These are phyloP conservation scores for Parazoanthus swiftii DNA, from an alignment of 92 coral and sea anemone genomes.

Conservation along the genomic window DNA sequence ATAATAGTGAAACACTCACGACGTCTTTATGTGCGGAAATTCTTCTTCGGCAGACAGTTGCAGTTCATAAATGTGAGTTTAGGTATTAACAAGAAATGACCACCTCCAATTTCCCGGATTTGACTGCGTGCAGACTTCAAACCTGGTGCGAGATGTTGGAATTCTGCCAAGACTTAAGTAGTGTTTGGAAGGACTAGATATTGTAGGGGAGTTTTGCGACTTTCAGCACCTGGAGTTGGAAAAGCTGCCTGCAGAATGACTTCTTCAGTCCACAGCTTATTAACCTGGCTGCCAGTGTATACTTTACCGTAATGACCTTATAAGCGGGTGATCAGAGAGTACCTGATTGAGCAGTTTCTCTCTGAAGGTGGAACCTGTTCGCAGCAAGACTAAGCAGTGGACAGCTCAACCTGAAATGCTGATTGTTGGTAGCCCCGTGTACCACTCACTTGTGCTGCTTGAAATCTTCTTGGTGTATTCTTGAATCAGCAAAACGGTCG, in stretches of 20 bases:
- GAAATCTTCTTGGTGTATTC: neutral
- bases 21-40: neutral
- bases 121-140: constrained; percentile 28
- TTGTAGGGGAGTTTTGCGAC: constrained; percentile 17
- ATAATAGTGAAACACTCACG: neutral
- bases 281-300: constrained; percentile 39
- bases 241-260: constrained; percentile 3
- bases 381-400: constrained; percentile 34
- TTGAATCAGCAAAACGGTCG: neutral
- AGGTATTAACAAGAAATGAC: constrained; percentile 33
- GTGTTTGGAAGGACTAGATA: constrained; percentile 31
- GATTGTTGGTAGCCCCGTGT: constrained; percentile 29
- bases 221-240: constrained; percentile 38
- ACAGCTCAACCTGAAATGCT: constrained; percentile 35
- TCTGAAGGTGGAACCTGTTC: constrained; percentile 41
- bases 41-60: constrained; percentile 9
- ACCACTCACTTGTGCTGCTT: constrained; percentile 43
- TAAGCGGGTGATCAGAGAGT: constrained; percentile 25
- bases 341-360: constrained; percentile 17
- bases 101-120: constrained; percentile 17
- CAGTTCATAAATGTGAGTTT: constrained; percentile 24
- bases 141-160: constrained; percentile 24
- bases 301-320: constrained; percentile 34
- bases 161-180: constrained; percentile 31
- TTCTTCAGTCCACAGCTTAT: constrained; percentile 10